phyloP scores from a whole-genome alignment of 2,888 invertebrate species.

The Melanostoma mellinum region DNA sequence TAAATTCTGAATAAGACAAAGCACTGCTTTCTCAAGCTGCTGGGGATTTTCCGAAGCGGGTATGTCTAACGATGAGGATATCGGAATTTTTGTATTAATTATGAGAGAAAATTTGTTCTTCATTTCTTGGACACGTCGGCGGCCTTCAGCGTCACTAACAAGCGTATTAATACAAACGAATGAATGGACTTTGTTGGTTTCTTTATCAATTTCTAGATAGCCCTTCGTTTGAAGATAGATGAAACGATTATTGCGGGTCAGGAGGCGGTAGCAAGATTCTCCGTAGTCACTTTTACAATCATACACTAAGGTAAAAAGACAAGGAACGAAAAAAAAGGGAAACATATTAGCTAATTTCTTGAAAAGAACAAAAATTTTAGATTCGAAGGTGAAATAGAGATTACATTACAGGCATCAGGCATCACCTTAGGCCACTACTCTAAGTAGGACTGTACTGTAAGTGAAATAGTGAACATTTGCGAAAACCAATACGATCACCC shows the following conservation, averaged over 20 bases:
- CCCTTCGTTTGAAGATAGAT: conserved; percentile 93
- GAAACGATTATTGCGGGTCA: conserved; percentile 91
- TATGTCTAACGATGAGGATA: conserved; percentile 78
- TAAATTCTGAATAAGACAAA: conserved; percentile 85
- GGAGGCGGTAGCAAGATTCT: conserved; percentile 92
- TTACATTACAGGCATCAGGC: too few species aligned
- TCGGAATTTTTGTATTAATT: conserved; percentile 83
- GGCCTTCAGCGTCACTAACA: conserved; percentile 88
- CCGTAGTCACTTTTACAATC: conserved; percentile 92
- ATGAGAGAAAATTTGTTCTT: conserved; percentile 90
- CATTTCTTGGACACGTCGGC: conserved; percentile 89
- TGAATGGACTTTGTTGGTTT: conserved; percentile 90
- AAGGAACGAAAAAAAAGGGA: neutral
- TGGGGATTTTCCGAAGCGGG: conserved; percentile 88
- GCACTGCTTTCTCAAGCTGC: conserved; percentile 88
- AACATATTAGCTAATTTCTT: neutral
- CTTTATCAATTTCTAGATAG: conserved; percentile 90
- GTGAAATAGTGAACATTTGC: too few species aligned
- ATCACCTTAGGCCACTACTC: too few species aligned
- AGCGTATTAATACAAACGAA: conserved; percentile 94
- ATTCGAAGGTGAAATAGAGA: too few species aligned
- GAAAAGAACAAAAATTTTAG: neutral
- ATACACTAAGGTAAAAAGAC: conserved; percentile 85
- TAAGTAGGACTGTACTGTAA: too few species aligned
- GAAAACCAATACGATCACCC: too few species aligned